Conservation (phyloP, 2,888 invertebrate species). For the Parthenolecanium corni region DNA sequence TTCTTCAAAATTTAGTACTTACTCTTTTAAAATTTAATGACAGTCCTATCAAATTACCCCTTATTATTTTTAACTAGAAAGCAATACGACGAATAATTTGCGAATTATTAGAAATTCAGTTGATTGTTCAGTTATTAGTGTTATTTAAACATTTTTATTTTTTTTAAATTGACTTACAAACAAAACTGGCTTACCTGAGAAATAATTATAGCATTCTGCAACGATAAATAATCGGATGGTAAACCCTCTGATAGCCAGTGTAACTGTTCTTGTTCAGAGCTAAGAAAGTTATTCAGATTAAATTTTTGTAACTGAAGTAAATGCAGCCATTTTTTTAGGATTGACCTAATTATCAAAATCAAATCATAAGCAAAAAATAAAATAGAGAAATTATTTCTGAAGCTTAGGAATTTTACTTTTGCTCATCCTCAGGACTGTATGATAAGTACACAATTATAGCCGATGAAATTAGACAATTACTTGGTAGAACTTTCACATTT, state of each 20-base stretch:
- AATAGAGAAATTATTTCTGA: not conserved
- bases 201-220: conserved; percentile 71
- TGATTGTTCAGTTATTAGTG: too few species aligned
- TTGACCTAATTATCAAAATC: conserved; percentile 33
- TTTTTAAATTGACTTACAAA: too few species aligned
- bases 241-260: conserved; percentile 79
- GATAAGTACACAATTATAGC: conserved; percentile 68
- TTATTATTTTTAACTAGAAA: too few species aligned
- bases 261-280: conserved; percentile 61
- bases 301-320: conserved; percentile 40
- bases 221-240: conserved; percentile 61
- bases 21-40: too few species aligned
- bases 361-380: too few species aligned
- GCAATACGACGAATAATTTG: too few species aligned
- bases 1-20: too few species aligned
- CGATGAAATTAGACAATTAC: conserved; percentile 57
- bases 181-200: conserved; percentile 62
- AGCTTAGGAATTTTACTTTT: conserved; percentile 41
- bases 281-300: conserved; percentile 47
- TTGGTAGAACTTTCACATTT: conserved; percentile 52
- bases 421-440: conserved; percentile 54
- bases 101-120: too few species aligned
- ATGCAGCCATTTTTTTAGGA: conserved; percentile 38
- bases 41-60: too few species aligned
- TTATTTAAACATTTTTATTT: too few species aligned